Evolutionary conservation across 2,797 vertebrate genomes (phyloP), one percentile per base, ranked within the genome.

Genomic region (Eulemur rubriventer): DNA sequence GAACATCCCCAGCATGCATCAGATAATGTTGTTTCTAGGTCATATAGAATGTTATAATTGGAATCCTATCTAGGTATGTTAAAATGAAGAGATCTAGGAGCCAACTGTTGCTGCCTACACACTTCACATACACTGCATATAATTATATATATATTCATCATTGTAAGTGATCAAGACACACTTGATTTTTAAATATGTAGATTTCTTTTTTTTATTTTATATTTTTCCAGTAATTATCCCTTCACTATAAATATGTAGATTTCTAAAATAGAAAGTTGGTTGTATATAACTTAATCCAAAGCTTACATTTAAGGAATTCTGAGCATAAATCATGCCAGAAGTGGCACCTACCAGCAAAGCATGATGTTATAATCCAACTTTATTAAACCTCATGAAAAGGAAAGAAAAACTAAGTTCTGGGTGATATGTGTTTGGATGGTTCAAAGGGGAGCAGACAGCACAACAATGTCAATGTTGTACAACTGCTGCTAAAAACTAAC

Each of bases 1-100:
- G 80, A 96, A 86, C 75, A 89, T 88, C 86, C 91, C 89, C 76
- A 55, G 91, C 48, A 95, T 43, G 80, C 86, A 96, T 84, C 93
- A 96, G 90, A 91, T 89, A 91, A 91, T 83, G 50, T 55, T 85
- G 89, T 89, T 94, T 90, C 96, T 97, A 97, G 97, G 97, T 97
- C 97, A 98, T 4, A 83, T 4, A 80, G 43, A n/a, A 80, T 88
- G 59, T 22, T 76, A 73, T 81, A 93, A 94, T 43, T 67, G 48
- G 95, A 48, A 97, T 91, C 48, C 92, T 97, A 96, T 78, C 85
- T 89, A 50, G 78, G 24, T 61, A 87, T 96, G 92, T 97, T 95
- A 89, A 97, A 96, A 96, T 91, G 13, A 80, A 43, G 59, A 80
- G 30, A 73, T 75, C 33, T 93, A 72, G 69, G 22, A 96, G 67